Percentiles rank a stretch among this genome's conserved stretches.
These are phyloP conservation scores for Xenops minutus DNA, from an alignment of 2,797 vertebrate species.

Conservation along the genomic window DNA sequence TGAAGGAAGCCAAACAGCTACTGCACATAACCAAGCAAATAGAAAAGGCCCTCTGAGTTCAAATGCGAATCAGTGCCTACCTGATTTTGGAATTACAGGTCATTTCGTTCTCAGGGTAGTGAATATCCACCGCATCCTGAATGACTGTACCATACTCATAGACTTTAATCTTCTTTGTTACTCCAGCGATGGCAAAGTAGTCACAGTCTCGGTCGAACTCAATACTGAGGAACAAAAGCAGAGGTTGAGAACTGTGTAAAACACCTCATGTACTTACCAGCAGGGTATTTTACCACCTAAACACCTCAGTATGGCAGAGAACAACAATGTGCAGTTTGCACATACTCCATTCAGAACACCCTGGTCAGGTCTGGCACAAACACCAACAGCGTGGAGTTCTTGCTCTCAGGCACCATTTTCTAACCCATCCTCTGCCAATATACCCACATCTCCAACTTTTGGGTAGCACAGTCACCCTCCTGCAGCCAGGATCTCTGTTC, in stretches of 20 bases:
- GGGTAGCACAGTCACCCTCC: background rate
- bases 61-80: slow-evolving; percentile 68
- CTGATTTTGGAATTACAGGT: slow-evolving; percentile 99
- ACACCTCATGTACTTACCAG: background rate
- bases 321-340: background rate
- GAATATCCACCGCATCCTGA: slow-evolving; percentile 98
- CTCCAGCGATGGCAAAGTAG: slow-evolving; percentile 98
- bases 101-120: slow-evolving; percentile 99
- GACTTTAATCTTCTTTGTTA: slow-evolving; percentile 99
- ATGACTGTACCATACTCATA: slow-evolving; percentile 98
- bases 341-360: background rate
- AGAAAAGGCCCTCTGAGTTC: background rate
- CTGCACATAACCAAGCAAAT: background rate
- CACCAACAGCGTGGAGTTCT: background rate
- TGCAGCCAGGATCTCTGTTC: background rate
- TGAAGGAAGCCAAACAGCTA: background rate
- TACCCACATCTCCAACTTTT: background rate
- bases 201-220: slow-evolving; percentile 99
- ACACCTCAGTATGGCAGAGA: background rate
- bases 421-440: background rate
- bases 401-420: background rate
- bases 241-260: background rate
- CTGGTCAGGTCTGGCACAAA: background rate
- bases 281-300: background rate
- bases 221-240: slow-evolving; percentile 81